Evolutionary conservation across 2,113 vertebrate genomes (phyloP), one percentile per base, ranked within the genome.

Genomic region (Camelus dromedarius): DNA sequence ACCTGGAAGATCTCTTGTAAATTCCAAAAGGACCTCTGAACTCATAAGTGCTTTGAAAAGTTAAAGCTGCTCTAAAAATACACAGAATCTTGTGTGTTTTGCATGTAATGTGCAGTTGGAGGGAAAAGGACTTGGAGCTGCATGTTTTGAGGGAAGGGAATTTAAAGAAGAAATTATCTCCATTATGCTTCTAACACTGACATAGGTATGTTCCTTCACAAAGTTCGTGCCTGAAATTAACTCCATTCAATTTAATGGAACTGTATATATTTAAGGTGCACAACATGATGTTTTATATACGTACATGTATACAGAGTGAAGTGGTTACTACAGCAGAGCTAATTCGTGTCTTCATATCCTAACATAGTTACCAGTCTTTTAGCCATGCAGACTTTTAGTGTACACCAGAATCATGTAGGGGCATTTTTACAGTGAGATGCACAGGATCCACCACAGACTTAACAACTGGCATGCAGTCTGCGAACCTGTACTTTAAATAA

Each of bases 401-500:
- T 15, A 24, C 18, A 16, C 54, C 13, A 6, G 38, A 38, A 58
- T 88, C 38, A 19, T 15, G 3, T 3, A 3, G 30, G 2, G 67
- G 19, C 52, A 35, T 62, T 56, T 50, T 58, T n/a, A 19, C 3
- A 30, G 19, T 6, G 19, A 54, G n/a, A 8, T 3, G 3, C 42
- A 54, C 1, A n/a, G 48, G 22, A 14, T 54, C 28, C 0, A 0
- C 14, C 46, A 1, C 2, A 12, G 35, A 35, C 9, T 13, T 19
- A 42, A 42, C 38, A 42, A 42, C 82, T 60, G 16, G 9, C 24
- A 10, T n/a, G 3, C 24, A 5, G 8, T 30, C 48, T 67, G 28
- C 54, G 50, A 81, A 89, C 38, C 12, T 38, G 8, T n/a, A 2
- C 19, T 58, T 73, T 75, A n/a, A 16, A 18, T 20, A 5, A 30